A percentile compares a stretch with the other conserved stretches of the same genome.
These are phyloP conservation scores for Lanius ludovicianus DNA, from an alignment of 2,113 vertebrate species.

Conservation along the genomic window DNA sequence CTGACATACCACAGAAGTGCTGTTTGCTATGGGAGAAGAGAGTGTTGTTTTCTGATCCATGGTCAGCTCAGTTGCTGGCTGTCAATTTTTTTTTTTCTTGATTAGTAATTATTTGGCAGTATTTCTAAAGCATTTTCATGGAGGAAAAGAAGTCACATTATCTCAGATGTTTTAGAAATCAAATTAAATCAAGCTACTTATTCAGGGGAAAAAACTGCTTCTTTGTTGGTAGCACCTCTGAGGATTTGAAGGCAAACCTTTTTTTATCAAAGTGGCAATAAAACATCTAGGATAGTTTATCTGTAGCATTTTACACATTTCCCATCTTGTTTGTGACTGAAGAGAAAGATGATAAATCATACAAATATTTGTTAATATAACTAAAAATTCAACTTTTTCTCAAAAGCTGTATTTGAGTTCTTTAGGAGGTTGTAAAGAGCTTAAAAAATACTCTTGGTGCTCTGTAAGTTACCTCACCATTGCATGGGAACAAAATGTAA, in stretches of 20 bases:
- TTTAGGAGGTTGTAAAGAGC: background rate
- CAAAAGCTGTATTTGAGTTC: background rate
- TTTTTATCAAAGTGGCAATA: background rate
- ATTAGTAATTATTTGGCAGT: background rate
- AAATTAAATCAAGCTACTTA: slow-evolving; percentile 27
- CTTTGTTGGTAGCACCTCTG: slow-evolving; percentile 5
- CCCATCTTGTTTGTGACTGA: background rate
- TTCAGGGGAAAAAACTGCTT: background rate
- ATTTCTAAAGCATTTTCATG: slow-evolving; percentile 6
- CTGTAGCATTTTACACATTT: background rate
- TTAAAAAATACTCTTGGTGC: background rate
- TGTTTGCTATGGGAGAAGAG: slow-evolving; percentile 16
- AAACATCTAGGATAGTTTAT: background rate
- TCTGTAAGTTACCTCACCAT: background rate
- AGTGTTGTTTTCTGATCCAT: slow-evolving; percentile 5
- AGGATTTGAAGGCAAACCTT: slow-evolving; percentile 5
- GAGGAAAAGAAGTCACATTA: background rate
- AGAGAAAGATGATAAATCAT: background rate
- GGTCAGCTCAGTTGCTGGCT: background rate
- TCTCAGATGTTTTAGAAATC: slow-evolving; percentile 20
- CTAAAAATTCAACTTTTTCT: background rate
- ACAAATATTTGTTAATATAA: background rate
- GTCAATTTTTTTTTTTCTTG: background rate
- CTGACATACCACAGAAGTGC: slow-evolving; percentile 6
- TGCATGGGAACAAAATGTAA: background rate